phyloP scores from a whole-genome alignment of 2,888 invertebrate genomes.

The Andrena haemorrhoa region DNA sequence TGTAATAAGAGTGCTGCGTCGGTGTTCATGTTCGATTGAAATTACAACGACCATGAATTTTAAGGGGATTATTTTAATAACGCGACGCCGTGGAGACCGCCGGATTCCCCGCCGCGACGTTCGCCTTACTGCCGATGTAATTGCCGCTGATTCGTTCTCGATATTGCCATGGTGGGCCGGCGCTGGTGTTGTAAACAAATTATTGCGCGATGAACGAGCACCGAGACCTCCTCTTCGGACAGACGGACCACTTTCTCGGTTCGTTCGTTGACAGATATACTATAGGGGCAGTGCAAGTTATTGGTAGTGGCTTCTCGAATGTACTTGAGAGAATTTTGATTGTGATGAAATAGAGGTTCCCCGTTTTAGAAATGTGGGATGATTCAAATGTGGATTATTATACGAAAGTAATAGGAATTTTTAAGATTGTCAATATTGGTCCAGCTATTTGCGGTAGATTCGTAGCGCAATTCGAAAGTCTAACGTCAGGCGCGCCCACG shows the following conservation, averaged over 20 bases:
- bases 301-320: background rate
- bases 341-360: background rate
- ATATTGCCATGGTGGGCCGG: constrained; percentile 6
- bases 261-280: background rate
- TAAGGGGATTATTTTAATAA: constrained; percentile 31
- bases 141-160: background rate
- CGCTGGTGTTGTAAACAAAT: constrained; percentile 16
- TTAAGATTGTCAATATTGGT: too few species aligned
- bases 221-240: background rate
- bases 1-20: constrained; percentile 20
- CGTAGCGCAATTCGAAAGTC: too few species aligned
- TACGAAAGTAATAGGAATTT: too few species aligned
- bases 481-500: too few species aligned
- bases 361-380: background rate
- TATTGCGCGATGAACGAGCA: background rate
- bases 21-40: constrained; percentile 28
- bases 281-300: background rate
- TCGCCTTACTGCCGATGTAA: background rate
- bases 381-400: too few species aligned
- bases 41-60: constrained; percentile 40
- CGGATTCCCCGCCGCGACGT: background rate
- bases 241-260: background rate
- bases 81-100: background rate
- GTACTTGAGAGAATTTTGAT: background rate
- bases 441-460: too few species aligned